Evolutionary conservation across 2,113 vertebrate species (phyloP).

Genomic region (Ptilorrhoa leucosticta): DNA sequence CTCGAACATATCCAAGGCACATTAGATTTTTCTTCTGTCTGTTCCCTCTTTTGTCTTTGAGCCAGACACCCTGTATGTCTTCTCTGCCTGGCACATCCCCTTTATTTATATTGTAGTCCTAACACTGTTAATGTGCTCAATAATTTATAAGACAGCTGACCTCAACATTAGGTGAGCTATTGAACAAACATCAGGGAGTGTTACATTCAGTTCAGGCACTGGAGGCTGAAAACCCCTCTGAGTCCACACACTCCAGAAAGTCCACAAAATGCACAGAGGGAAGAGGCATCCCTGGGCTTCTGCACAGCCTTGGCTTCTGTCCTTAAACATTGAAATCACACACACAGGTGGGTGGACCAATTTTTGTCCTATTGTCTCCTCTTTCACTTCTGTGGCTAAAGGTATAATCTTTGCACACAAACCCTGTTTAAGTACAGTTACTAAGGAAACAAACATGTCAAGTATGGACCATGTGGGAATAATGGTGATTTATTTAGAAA

Average conservation of each 20-base stretch:
- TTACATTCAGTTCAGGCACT: constrained; percentile 44
- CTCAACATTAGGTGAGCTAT: constrained; percentile 65
- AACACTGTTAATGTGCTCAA: constrained; percentile 66
- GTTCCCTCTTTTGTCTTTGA: constrained; percentile 30
- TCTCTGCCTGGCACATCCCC: background rate
- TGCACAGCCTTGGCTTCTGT: background rate
- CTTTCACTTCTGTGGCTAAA: constrained; percentile 49
- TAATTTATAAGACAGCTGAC: constrained; percentile 72
- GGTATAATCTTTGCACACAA: constrained; percentile 52
- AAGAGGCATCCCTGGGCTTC: background rate
- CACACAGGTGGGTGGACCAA: background rate
- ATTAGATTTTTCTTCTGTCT: background rate
- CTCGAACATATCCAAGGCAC: background rate
- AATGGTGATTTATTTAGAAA: constrained; percentile 83
- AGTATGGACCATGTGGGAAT: constrained; percentile 72
- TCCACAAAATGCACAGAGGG: background rate
- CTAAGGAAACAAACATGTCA: constrained; percentile 82
- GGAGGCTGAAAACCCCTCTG: background rate
- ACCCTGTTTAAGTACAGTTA: constrained; percentile 73
- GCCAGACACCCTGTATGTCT: background rate
- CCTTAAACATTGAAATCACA: constrained; percentile 2
- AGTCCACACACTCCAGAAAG: background rate
- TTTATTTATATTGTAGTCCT: constrained; percentile 50
- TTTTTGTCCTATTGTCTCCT: constrained; percentile 33
- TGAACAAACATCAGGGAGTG: constrained; percentile 65